Conservation (phyloP, 2,797 vertebrate species). For the Scolopax rusticola region DNA sequence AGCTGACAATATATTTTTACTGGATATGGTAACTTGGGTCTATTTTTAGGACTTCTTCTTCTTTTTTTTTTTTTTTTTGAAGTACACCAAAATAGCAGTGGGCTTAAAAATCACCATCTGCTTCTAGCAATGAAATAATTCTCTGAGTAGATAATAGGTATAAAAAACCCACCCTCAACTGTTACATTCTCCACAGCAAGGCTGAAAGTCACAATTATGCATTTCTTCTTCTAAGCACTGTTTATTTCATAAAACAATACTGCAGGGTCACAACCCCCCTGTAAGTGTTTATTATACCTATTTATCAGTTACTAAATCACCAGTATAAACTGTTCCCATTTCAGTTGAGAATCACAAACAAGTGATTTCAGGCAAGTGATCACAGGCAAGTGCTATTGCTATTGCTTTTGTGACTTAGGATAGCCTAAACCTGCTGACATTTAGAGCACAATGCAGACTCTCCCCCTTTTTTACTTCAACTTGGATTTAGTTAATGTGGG, state of each 20-base stretch:
- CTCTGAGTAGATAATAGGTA: slow-evolving; percentile 2
- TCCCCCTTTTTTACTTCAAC: not conserved
- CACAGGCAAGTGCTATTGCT: not conserved
- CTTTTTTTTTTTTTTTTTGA: slow-evolving; percentile 14
- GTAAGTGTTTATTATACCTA: not conserved
- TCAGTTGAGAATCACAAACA: not conserved
- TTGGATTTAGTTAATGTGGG: not conserved
- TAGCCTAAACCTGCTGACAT: not conserved
- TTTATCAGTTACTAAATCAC: not conserved
- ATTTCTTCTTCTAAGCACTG: not conserved
- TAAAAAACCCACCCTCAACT: not conserved
- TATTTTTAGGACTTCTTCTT: slow-evolving; percentile 75
- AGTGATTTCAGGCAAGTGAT: no score
- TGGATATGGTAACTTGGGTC: slow-evolving; percentile 75
- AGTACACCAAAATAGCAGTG: slow-evolving; percentile 76
- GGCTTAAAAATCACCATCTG: slow-evolving; percentile 79
- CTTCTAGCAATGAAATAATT: slow-evolving; percentile 56
- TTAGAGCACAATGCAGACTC: not conserved
- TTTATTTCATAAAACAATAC: not conserved
- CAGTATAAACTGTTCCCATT: not conserved
- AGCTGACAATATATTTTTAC: slow-evolving; percentile 77
- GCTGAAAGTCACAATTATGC: not conserved
- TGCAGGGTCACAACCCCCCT: not conserved
- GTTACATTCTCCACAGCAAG: not conserved
- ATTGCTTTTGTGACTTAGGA: not conserved